These are phyloP conservation scores for Dryocosmus kuriphilus DNA, from an alignment of 2,888 invertebrate genomes.

Conservation along the genomic window DNA sequence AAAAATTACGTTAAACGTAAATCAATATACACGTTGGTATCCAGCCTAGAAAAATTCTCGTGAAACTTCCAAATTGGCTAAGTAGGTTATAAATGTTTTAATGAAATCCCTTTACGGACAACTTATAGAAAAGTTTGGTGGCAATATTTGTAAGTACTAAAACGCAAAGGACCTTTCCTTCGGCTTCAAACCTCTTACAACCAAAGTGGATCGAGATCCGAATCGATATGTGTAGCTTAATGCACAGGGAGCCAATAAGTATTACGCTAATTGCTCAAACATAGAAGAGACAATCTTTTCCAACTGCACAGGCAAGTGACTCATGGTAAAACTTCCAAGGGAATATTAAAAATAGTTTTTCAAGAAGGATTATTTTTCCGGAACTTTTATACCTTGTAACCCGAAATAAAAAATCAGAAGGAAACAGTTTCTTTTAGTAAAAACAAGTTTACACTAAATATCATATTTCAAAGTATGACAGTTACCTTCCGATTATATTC, in stretches of 20 bases:
- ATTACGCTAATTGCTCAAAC: slow-evolving; percentile 24
- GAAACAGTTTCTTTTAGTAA: too few relatives aligned
- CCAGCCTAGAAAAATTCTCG: not conserved
- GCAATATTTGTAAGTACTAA: not conserved
- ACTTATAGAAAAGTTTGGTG: not conserved
- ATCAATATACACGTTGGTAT: too few relatives aligned
- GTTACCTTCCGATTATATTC: too few relatives aligned
- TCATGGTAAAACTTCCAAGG: not conserved
- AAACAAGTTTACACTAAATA: too few relatives aligned
- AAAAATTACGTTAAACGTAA: not conserved
- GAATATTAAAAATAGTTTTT: not conserved
- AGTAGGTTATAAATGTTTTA: not conserved
- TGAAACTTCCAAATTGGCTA: not conserved
- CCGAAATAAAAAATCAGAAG: too few relatives aligned
- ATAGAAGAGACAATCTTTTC: slow-evolving; percentile 12
- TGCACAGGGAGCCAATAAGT: not conserved
- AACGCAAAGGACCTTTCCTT: slow-evolving; percentile 9
- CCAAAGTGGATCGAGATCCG: slow-evolving; percentile 24
- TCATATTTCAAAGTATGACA: too few relatives aligned
- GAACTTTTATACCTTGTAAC: too few relatives aligned
- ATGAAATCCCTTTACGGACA: not conserved
- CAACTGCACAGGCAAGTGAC: not conserved
- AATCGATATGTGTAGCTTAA: not conserved
- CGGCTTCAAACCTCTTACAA: not conserved
- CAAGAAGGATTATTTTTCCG: too few relatives aligned